These are phyloP conservation scores for Hippocampus barbouri DNA, from an alignment of 2,113 vertebrate species.

Conservation along the genomic window DNA sequence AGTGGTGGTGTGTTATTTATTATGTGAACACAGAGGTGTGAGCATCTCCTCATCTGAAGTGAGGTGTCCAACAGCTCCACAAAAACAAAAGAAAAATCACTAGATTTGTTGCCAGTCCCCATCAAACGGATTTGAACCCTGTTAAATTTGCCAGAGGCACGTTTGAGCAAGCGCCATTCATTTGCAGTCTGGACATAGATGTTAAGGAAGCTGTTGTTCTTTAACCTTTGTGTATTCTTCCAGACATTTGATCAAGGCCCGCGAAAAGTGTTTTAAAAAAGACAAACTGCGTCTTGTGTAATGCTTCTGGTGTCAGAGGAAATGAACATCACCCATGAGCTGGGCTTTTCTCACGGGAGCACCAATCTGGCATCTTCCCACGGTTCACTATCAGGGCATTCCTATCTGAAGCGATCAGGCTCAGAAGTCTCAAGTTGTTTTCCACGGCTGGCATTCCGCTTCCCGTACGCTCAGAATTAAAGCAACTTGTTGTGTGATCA, in stretches of 20 bases:
- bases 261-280: not conserved
- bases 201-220: not conserved
- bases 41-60: too few relatives aligned
- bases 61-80: too few relatives aligned
- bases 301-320: conserved; percentile 50
- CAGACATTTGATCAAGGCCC: not conserved
- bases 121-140: too few relatives aligned
- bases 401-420: conserved; percentile 34
- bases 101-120: too few relatives aligned
- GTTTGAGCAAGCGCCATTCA: not conserved
- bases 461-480: not conserved
- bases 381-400: conserved; percentile 42
- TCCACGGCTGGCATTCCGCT: not conserved
- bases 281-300: conserved; percentile 26
- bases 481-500: not conserved
- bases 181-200: too few relatives aligned
- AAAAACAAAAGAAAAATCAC: too few relatives aligned
- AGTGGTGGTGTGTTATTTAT: too few relatives aligned
- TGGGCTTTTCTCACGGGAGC: conserved; percentile 45
- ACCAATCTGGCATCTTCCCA: conserved; percentile 58
- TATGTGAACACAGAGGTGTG: too few relatives aligned
- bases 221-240: not conserved
- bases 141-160: not conserved
- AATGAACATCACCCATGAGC: conserved; percentile 44
- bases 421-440: not conserved